phyloP scores from a whole-genome alignment of 2,888 invertebrate species.

The Galerucella pusilla region DNA sequence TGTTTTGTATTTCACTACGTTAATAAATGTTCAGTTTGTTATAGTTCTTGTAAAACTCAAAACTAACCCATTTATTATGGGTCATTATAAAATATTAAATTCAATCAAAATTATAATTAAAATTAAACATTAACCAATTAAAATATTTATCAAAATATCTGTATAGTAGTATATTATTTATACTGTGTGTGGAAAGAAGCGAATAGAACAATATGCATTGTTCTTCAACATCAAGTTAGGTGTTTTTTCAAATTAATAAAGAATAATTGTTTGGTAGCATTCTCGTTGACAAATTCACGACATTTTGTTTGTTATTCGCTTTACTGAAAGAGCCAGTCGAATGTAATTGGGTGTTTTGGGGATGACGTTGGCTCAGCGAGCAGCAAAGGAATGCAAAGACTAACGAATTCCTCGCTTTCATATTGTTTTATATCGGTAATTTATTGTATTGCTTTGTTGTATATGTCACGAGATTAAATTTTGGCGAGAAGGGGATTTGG shows the following conservation, averaged over 20 bases:
- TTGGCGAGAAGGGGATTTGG: slow-evolving; percentile 54
- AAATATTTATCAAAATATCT: too few species aligned
- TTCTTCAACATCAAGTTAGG: too few species aligned
- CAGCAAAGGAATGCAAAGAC: slow-evolving; percentile 63
- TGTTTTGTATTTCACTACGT: too few species aligned
- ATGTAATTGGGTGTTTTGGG: slow-evolving; percentile 47
- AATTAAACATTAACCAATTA: too few species aligned
- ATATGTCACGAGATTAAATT: slow-evolving; percentile 63
- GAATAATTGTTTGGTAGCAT: slow-evolving; percentile 24
- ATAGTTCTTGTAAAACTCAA: too few species aligned
- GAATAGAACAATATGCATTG: too few species aligned
- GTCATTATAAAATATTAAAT: too few species aligned
- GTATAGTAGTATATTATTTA: too few species aligned
- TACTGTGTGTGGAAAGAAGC: too few species aligned
- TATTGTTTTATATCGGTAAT: slow-evolving; percentile 66
- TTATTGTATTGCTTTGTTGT: slow-evolving; percentile 65
- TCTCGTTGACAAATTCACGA: slow-evolving; percentile 32
- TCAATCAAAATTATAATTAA: too few species aligned
- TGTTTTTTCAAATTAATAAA: slow-evolving; percentile 22
- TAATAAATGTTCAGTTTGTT: too few species aligned
- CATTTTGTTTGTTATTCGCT: slow-evolving; percentile 35
- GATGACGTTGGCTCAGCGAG: slow-evolving; percentile 53
- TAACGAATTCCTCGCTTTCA: slow-evolving; percentile 63
- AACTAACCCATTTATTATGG: too few species aligned
- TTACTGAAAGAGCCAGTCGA: slow-evolving; percentile 35